These are phyloP conservation scores for Beroe forskalii DNA, from an alignment of 37 sponge, comb jelly and placozoan genomes.

Conservation along the genomic window DNA sequence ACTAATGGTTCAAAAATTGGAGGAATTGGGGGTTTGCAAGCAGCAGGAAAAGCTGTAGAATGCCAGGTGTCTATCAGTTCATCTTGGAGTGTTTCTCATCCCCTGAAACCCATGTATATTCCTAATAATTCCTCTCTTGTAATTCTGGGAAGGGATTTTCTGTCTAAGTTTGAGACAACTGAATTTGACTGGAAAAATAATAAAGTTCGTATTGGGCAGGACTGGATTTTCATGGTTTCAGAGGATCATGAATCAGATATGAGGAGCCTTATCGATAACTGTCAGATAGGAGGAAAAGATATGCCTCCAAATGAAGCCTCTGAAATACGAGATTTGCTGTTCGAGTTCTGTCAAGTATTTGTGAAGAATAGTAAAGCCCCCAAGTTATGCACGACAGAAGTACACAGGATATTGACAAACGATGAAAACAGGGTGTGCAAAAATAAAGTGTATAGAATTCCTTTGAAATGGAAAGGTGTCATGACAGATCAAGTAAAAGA, in stretches of 20 bases:
- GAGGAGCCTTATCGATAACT: no score
- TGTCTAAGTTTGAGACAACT: not conserved
- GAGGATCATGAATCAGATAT: no score
- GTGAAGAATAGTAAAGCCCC: no score
- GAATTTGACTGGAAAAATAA: not conserved
- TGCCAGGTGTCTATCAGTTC: no score
- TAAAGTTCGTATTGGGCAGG: no score
- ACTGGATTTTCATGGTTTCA: no score
- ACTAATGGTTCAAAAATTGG: not conserved
- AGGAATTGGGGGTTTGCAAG: not conserved
- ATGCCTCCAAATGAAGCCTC: no score
- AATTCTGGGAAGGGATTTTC: constrained; percentile 22
- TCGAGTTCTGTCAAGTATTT: no score
- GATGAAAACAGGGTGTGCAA: not conserved
- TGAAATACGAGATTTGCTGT: no score
- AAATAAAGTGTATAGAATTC: not conserved
- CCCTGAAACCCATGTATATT: not conserved
- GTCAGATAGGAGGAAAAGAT: no score
- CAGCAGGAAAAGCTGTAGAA: not conserved
- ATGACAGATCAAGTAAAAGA: not conserved
- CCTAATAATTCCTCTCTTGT: not conserved
- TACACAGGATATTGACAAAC: no score
- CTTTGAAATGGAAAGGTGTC: not conserved
- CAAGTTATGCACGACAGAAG: no score
- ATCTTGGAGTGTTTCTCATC: not conserved